Percentiles rank a stretch among this genome's conserved stretches.
phyloP scores from a whole-genome alignment of 1,140 invertebrate species.

The Pachypeltis micranthus region DNA sequence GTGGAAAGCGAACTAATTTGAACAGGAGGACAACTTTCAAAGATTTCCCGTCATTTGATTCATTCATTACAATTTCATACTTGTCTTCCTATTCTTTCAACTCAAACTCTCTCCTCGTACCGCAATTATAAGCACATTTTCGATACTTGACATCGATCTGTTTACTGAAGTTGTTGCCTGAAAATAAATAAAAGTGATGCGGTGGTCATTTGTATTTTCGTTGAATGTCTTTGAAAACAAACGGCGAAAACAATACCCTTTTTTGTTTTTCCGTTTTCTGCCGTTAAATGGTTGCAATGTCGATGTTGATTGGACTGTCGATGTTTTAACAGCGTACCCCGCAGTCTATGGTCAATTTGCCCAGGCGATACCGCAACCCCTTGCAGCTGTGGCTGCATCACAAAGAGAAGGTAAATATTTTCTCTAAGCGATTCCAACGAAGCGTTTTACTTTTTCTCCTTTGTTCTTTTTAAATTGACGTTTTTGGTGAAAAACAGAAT shows the following conservation, averaged over 20 bases:
- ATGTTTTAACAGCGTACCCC: slow-evolving; percentile 71
- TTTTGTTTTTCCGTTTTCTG: slow-evolving; percentile 12
- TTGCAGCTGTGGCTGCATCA: slow-evolving; percentile 75
- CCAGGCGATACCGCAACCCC: slow-evolving; percentile 83
- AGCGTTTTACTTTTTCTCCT: no score
- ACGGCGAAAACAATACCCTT: neutral
- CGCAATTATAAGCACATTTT: no score
- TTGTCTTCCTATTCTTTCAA: neutral
- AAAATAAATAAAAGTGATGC: no score
- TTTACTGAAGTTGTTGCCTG: no score
- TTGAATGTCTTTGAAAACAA: neutral
- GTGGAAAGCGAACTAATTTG: no score
- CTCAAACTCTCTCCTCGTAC: neutral
- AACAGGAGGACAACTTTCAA: no score
- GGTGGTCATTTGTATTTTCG: no score
- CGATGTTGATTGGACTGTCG: slow-evolving; percentile 20
- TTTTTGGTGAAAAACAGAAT: no score
- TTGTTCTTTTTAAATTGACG: no score
- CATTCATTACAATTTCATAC: no score
- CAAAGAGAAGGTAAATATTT: slow-evolving; percentile 83
- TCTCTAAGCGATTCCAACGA: neutral
- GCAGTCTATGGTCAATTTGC: slow-evolving; percentile 91
- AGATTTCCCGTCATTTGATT: no score
- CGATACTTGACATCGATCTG: no score
- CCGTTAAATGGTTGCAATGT: slow-evolving; percentile 16